Conservation (phyloP, 2,888 invertebrate species). For the Oxytorus armatus region DNA sequence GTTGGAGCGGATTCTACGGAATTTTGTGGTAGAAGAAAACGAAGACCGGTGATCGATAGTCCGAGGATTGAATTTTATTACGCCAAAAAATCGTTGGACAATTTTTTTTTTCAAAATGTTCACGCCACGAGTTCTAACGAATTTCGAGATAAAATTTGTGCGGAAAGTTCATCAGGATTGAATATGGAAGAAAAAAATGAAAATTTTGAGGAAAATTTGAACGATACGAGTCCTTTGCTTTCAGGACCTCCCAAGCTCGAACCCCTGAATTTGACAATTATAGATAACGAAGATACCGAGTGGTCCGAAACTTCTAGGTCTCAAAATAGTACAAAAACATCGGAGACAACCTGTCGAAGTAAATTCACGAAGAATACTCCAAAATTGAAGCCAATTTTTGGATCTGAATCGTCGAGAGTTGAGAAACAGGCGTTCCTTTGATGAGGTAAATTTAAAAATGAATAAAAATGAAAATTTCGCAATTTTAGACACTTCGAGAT, state of each 20-base stretch:
- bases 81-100: not conserved
- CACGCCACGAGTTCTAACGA: too few relatives aligned
- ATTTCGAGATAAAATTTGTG: too few relatives aligned
- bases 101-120: not conserved
- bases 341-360: not conserved
- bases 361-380: not conserved
- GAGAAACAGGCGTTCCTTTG: not conserved
- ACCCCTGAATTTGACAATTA: slow-evolving; percentile 42
- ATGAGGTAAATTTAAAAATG: not conserved
- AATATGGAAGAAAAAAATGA: not conserved
- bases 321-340: not conserved
- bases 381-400: slow-evolving; percentile 20
- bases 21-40: not conserved
- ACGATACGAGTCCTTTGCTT: not conserved
- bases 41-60: slow-evolving; percentile 16
- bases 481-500: slow-evolving; percentile 1
- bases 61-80: slow-evolving; percentile 11
- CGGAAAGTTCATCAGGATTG: not conserved
- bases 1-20: slow-evolving; percentile 3
- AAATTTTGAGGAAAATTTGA: not conserved
- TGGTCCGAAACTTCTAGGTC: slow-evolving; percentile 18
- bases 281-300: slow-evolving; percentile 12
- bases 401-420: not conserved
- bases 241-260: slow-evolving; percentile 29
- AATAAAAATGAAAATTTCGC: not conserved